These are phyloP conservation scores for Camelus bactrianus DNA, from an alignment of 2,113 vertebrate genomes.

Conservation along the genomic window DNA sequence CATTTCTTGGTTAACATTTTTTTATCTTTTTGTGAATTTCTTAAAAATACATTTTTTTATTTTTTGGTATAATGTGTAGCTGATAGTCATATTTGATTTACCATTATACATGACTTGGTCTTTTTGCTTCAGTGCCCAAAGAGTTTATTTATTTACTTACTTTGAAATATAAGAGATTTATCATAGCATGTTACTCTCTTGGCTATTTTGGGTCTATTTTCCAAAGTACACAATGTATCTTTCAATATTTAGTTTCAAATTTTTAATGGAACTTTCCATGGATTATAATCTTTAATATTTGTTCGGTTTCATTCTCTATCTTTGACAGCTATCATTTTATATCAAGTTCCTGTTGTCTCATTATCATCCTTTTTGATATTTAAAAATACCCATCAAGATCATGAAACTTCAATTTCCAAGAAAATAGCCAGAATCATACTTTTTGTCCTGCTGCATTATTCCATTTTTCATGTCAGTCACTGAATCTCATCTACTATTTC, in stretches of 20 bases:
- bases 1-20: background rate
- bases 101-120: background rate
- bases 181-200: background rate
- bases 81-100: background rate
- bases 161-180: background rate
- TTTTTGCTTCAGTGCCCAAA: background rate
- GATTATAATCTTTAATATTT: conserved; percentile 1
- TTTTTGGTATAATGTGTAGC: background rate
- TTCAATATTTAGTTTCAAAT: background rate
- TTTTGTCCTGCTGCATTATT: background rate
- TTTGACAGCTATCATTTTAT: background rate
- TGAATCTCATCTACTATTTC: background rate
- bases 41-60: background rate
- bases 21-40: background rate
- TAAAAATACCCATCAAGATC: background rate
- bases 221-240: background rate
- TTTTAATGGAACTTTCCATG: conserved; percentile 22
- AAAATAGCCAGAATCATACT: background rate
- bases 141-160: background rate
- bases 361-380: background rate
- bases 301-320: background rate
- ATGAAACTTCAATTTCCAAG: background rate
- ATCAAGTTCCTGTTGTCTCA: background rate
- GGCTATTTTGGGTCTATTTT: background rate
- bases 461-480: background rate